phyloP scores from a whole-genome alignment of 1,140 invertebrate species.

The Galleria mellonella region DNA sequence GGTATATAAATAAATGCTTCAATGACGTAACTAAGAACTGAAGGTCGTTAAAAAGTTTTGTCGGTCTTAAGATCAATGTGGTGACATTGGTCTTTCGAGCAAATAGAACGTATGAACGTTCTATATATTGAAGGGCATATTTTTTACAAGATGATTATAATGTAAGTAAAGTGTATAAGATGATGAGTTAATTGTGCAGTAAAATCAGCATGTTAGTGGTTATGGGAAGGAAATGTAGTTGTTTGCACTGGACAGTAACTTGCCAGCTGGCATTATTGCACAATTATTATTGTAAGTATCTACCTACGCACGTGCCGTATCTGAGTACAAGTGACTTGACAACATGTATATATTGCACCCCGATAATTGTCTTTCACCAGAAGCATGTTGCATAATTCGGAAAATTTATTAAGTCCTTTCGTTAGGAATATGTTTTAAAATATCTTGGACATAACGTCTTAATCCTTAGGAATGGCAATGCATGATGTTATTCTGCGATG shows the following conservation, averaged over 20 bases:
- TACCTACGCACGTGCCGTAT: conserved; percentile 14
- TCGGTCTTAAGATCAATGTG: too few species aligned
- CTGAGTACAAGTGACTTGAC: conserved; percentile 18
- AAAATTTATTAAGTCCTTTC: conserved; percentile 10
- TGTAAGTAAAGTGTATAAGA: too few species aligned
- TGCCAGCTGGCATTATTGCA: conserved; percentile 28
- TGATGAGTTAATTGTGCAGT: conserved; percentile 7
- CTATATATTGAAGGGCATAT: too few species aligned
- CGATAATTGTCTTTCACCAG: conserved; percentile 4
- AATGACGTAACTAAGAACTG: neutral
- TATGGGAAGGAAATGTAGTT: conserved; percentile 16
- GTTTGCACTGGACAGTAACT: conserved; percentile 12
- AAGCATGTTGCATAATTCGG: neutral
- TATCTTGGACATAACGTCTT: too few species aligned
- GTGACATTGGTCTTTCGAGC: too few species aligned
- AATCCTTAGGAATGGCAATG: too few species aligned
- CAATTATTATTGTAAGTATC: conserved; percentile 18
- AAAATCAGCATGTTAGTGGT: conserved; percentile 2
- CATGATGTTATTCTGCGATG: too few species aligned
- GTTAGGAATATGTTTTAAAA: too few species aligned
- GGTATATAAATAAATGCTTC: conserved; percentile 5
- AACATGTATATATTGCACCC: conserved; percentile 19
- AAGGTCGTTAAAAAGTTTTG: neutral
- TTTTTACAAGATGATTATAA: too few species aligned
- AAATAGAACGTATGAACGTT: too few species aligned